These are phyloP conservation scores for Fistularia tabacaria DNA, from an alignment of 2,797 vertebrate species.

Conservation along the genomic window DNA sequence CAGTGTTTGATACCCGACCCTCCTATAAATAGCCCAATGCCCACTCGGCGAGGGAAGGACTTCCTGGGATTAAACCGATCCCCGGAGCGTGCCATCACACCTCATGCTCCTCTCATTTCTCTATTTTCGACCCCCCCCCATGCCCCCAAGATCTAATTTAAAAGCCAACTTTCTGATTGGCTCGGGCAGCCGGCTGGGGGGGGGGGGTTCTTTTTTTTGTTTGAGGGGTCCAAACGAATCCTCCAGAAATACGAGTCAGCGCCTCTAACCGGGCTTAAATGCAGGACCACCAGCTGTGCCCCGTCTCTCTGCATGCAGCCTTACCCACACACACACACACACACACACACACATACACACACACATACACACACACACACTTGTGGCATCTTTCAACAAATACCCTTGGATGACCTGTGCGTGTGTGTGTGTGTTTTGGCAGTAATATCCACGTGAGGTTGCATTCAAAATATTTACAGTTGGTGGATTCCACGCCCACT, in stretches of 20 bases:
- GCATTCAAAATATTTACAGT: no score
- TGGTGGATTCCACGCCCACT: no score
- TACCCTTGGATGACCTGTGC: conserved; percentile 42
- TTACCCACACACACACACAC: conserved; percentile 38
- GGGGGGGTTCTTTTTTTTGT: conserved; percentile 35
- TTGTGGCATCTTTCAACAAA: conserved; percentile 32
- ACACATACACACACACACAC: no score
- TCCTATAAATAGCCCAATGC: conserved; percentile 58
- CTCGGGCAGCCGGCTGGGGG: conserved; percentile 43
- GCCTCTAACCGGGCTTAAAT: conserved; percentile 42
- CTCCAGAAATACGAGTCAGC: conserved; percentile 58
- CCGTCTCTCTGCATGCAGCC: conserved; percentile 5
- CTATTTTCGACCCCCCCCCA: conserved; percentile 51
- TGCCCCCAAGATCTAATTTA: conserved; percentile 33
- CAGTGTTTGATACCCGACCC: conserved; percentile 44
- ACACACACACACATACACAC: no score
- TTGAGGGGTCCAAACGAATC: conserved; percentile 43
- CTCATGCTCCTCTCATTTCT: conserved; percentile 29
- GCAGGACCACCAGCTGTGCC: conserved; percentile 50
- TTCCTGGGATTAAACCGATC: conserved; percentile 57
- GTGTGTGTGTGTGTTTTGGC: conserved; percentile 9
- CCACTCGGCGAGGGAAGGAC: conserved; percentile 42
- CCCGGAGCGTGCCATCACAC: conserved; percentile 38
- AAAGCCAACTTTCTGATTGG: conserved; percentile 46
- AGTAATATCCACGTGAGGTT: conserved; percentile 32